Percentiles rank a stretch among this genome's conserved stretches.
Evolutionary conservation across 2,113 vertebrate species (phyloP).

Genomic region (Gopherus evgoodei): DNA sequence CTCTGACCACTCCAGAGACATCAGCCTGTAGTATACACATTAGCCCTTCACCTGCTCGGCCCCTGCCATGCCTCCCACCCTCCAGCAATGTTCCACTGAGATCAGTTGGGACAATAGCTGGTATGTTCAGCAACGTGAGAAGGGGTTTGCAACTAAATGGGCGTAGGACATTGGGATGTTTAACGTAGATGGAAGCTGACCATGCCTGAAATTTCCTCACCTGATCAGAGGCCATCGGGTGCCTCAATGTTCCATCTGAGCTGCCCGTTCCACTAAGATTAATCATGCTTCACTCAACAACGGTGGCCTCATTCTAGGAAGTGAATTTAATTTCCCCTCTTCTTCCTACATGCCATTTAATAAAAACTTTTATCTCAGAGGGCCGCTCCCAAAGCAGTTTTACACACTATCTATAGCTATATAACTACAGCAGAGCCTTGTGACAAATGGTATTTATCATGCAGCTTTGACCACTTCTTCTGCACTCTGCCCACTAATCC

Average conservation of each 20-base stretch:
- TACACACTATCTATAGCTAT: neutral
- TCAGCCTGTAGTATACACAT: neutral
- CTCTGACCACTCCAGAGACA: neutral
- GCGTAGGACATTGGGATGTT: neutral
- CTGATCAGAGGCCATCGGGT: neutral
- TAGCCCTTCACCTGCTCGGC: neutral
- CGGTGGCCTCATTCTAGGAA: neutral
- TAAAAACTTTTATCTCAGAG: neutral
- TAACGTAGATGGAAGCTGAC: neutral
- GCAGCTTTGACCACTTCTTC: constrained; percentile 72
- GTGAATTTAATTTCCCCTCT: neutral
- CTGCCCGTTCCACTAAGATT: neutral
- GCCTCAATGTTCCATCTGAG: neutral
- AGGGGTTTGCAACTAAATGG: neutral
- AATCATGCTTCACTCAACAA: neutral
- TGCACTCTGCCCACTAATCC: neutral
- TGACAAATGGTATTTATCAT: constrained; percentile 70
- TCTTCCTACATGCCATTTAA: neutral
- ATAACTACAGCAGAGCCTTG: neutral
- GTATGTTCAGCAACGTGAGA: neutral
- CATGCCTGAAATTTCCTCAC: neutral
- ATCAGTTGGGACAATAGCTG: rapidly evolving
- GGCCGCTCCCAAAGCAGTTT: neutral
- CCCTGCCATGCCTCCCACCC: rapidly evolving
- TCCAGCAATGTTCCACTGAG: rapidly evolving